A percentile compares a stretch with the other conserved stretches of the same genome.
These are phyloP conservation scores for Harpalus rubripes DNA, from an alignment of 2,888 invertebrate genomes.

Conservation along the genomic window DNA sequence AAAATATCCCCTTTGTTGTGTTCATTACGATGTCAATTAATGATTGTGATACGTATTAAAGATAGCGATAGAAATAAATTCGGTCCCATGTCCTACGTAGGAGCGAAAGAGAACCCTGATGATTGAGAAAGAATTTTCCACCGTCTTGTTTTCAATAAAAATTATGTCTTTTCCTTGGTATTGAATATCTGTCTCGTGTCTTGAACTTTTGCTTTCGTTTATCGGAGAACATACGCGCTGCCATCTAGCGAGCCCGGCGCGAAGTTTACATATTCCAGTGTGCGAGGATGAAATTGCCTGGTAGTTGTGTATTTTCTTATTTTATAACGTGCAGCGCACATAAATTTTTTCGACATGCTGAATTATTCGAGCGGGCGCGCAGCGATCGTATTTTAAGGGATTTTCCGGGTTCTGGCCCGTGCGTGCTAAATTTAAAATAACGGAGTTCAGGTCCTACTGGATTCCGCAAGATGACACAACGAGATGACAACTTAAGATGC, in stretches of 20 bases:
- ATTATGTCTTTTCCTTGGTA: background rate
- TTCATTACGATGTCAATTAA: too few species aligned
- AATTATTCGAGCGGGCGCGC: constrained; percentile 58
- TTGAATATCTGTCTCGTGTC: background rate
- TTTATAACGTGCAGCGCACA: constrained; percentile 71
- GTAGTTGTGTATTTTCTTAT: constrained; percentile 72
- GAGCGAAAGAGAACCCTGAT: too few species aligned
- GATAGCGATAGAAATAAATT: too few species aligned
- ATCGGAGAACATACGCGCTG: background rate
- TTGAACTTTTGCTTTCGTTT: background rate
- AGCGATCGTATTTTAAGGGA: constrained; percentile 62
- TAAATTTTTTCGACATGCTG: constrained; percentile 68
- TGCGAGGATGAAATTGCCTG: constrained; percentile 71
- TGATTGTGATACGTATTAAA: too few species aligned
- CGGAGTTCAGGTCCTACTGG: constrained; percentile 40
- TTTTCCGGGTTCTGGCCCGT: constrained; percentile 59
- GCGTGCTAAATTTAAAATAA: constrained; percentile 60
- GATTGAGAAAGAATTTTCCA: too few species aligned
- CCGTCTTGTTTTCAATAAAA: background rate
- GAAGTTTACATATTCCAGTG: constrained; percentile 68
- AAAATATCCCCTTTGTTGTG: too few species aligned
- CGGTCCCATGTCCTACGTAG: too few species aligned
- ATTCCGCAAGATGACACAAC: constrained; percentile 1
- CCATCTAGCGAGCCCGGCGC: constrained; percentile 57
- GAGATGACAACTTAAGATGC: background rate